phyloP scores from a whole-genome alignment of 1,140 invertebrate genomes.

The Platorchestia sp. region DNA sequence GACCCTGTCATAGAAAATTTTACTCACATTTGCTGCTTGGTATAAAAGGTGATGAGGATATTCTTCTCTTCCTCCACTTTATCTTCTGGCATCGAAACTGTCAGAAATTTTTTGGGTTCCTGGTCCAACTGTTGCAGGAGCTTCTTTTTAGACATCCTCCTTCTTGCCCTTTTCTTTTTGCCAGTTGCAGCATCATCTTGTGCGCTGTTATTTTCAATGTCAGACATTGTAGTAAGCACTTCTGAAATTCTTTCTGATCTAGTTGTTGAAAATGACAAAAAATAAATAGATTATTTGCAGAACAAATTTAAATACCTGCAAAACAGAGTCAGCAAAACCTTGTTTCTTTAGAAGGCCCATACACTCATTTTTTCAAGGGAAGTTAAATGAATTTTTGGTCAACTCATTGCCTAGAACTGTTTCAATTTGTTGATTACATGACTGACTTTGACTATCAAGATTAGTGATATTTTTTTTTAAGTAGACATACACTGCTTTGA shows the following conservation, averaged over 20 bases:
- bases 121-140: background rate
- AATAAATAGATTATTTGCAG: no score
- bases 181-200: background rate
- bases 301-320: no score
- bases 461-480: no score
- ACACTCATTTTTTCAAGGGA: no score
- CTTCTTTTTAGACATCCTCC: background rate
- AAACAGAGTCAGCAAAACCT: no score
- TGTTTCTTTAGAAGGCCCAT: no score
- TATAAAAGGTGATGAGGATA: background rate
- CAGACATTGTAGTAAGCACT: background rate
- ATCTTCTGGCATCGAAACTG: background rate
- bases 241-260: background rate
- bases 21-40: slow-evolving; percentile 19
- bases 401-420: no score
- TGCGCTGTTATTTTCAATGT: background rate
- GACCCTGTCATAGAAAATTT: background rate
- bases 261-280: background rate
- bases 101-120: background rate
- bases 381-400: no score
- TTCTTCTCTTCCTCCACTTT: slow-evolving; percentile 14
- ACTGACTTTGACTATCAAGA: no score
- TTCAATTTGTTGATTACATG: no score
- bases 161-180: background rate
- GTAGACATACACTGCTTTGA: no score